Evolutionary conservation across 2,113 vertebrate species (phyloP).

Genomic region (Oriolus oriolus): DNA sequence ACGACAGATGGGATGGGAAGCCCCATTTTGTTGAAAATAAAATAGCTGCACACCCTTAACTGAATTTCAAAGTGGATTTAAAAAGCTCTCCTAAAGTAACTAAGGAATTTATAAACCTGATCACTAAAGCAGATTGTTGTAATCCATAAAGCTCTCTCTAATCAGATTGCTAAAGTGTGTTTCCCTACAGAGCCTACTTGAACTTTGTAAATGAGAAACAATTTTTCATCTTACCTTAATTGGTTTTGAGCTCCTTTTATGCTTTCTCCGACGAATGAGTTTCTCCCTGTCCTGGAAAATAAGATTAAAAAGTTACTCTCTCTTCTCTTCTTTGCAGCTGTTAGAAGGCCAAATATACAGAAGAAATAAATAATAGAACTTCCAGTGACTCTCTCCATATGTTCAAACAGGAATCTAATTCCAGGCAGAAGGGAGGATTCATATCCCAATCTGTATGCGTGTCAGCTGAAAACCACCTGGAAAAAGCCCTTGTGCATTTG

Average conservation of each 20-base stretch:
- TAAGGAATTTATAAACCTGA: not conserved
- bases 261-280: slow-evolving; percentile 89
- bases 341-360: not conserved
- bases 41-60: not conserved
- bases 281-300: slow-evolving; percentile 91
- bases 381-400: not conserved
- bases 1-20: rapidly evolving
- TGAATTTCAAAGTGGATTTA: not conserved
- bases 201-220: not conserved
- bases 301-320: not conserved
- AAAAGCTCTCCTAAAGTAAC: not conserved
- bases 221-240: slow-evolving; percentile 83
- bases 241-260: slow-evolving; percentile 95
- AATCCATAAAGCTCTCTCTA: slow-evolving; percentile 4
- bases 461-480: not conserved
- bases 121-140: not conserved
- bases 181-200: not conserved
- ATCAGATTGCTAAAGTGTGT: not conserved
- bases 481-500: not conserved
- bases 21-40: not conserved
- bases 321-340: not conserved
- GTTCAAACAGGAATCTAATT: not conserved
- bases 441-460: not conserved
- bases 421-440: not conserved
- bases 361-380: not conserved